A percentile compares a stretch with the other conserved stretches of the same genome.
phyloP scores from a whole-genome alignment of 2,888 invertebrate genomes.

The Glaucopsyche alexis region DNA sequence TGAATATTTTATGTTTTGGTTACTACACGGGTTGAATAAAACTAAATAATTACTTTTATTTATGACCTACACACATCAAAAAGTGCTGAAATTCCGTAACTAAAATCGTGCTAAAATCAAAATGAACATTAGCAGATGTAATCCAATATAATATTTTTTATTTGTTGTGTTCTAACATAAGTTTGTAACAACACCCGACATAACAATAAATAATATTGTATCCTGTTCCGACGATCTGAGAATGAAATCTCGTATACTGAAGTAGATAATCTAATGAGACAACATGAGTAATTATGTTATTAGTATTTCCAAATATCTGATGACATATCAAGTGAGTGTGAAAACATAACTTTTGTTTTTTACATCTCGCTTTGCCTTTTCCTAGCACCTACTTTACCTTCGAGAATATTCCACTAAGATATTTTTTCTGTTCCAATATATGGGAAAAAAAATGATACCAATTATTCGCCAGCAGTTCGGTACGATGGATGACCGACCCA shows the following conservation, averaged over 20 bases:
- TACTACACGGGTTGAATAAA: no score
- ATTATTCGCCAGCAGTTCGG: not conserved
- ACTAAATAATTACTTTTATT: no score
- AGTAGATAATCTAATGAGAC: not conserved
- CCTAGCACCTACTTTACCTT: no score
- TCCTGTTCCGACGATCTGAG: not conserved
- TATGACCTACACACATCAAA: no score
- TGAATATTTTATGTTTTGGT: no score
- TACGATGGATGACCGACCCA: not conserved
- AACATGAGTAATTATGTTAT: not conserved
- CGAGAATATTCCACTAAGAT: no score
- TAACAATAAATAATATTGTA: not conserved
- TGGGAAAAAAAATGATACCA: no score
- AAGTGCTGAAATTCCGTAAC: no score
- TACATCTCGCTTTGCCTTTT: no score
- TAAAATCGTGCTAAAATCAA: not conserved
- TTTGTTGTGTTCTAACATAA: not conserved
- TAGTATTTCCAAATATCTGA: not conserved
- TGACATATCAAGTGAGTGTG: no score
- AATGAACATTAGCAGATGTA: slow-evolving; percentile 1
- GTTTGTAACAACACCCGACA: not conserved
- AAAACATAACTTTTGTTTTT: no score
- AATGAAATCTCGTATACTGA: not conserved
- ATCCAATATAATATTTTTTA: not conserved
- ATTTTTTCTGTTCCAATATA: no score